These are phyloP conservation scores for Empis livida DNA, from an alignment of 2,888 invertebrate species.

Conservation along the genomic window DNA sequence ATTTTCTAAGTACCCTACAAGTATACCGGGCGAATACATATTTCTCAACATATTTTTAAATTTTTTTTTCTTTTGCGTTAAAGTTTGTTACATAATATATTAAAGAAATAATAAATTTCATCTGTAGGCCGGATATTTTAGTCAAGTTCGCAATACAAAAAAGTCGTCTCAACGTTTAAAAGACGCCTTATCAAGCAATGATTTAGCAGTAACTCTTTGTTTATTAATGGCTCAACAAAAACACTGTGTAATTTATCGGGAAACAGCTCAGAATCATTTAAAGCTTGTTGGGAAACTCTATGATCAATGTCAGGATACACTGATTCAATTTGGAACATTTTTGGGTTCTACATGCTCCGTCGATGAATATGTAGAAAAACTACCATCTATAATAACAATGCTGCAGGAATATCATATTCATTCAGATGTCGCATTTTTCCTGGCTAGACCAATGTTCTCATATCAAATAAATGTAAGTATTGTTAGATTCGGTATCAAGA, in stretches of 20 bases:
- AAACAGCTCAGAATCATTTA: constrained; percentile 66
- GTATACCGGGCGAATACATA: too few relatives aligned
- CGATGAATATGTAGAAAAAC: constrained; percentile 81
- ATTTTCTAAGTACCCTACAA: background rate
- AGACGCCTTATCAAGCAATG: constrained; percentile 87
- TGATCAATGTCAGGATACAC: constrained; percentile 92
- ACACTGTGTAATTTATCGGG: constrained; percentile 82
- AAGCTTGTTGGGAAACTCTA: constrained; percentile 79
- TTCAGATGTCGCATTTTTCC: constrained; percentile 94
- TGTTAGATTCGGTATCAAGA: too few relatives aligned
- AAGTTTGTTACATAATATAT: too few relatives aligned
- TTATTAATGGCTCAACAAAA: constrained; percentile 94
- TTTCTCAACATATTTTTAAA: too few relatives aligned
- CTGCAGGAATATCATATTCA: constrained; percentile 86
- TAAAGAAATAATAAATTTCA: background rate
- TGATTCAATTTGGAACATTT: constrained; percentile 96
- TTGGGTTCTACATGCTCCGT: constrained; percentile 84
- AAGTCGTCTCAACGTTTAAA: constrained; percentile 88
- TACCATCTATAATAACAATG: constrained; percentile 80
- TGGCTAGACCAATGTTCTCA: constrained; percentile 83
- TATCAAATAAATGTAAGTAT: constrained; percentile 63
- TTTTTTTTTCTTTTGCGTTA: too few relatives aligned
- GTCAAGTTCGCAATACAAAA: constrained; percentile 92
- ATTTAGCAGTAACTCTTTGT: constrained; percentile 86
- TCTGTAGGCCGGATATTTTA: constrained; percentile 85